Evolutionary conservation across 1,140 invertebrate genomes (phyloP).

Genomic region (Listronotus oregonensis): DNA sequence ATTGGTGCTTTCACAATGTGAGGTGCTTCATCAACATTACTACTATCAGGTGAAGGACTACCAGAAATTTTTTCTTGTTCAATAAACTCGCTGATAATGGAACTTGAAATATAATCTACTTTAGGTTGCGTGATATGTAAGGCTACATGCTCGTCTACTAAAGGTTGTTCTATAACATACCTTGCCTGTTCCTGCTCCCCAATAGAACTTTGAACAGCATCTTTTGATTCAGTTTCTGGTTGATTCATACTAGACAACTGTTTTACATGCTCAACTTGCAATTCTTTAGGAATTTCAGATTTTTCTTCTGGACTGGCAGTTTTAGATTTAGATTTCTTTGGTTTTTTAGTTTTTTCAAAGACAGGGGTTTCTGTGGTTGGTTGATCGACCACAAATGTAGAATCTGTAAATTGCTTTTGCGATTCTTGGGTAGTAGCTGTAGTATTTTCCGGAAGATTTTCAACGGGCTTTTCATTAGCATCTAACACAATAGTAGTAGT

Average conservation of each 20-base stretch:
- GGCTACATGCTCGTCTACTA: constrained; percentile 46
- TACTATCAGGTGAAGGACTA: constrained; percentile 40
- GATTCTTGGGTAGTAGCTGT: constrained; percentile 4
- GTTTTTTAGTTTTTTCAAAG: too few species aligned
- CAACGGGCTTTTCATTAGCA: constrained; percentile 38
- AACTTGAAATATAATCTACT: constrained; percentile 26
- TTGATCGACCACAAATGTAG: background rate
- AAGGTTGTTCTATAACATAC: constrained; percentile 49
- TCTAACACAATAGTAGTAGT: constrained; percentile 35
- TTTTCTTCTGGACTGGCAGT: constrained; percentile 3
- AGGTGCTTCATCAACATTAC: constrained; percentile 46
- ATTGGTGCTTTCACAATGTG: constrained; percentile 40
- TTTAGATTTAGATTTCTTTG: background rate
- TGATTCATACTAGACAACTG: too few species aligned
- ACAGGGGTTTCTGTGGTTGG: too few species aligned
- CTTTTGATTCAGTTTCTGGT: background rate
- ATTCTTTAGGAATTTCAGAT: background rate
- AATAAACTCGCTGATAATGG: constrained; percentile 38
- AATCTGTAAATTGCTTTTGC: background rate
- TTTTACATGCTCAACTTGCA: background rate
- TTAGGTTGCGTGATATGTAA: constrained; percentile 37
- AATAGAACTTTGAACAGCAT: constrained; percentile 1
- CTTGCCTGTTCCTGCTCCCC: constrained; percentile 39
- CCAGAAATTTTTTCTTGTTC: constrained; percentile 43
- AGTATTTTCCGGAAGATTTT: constrained; percentile 23